Evolutionary conservation across 2,888 invertebrate genomes (phyloP), one percentile per base, ranked within the genome.

Genomic region (Priocnemis perturbator): DNA sequence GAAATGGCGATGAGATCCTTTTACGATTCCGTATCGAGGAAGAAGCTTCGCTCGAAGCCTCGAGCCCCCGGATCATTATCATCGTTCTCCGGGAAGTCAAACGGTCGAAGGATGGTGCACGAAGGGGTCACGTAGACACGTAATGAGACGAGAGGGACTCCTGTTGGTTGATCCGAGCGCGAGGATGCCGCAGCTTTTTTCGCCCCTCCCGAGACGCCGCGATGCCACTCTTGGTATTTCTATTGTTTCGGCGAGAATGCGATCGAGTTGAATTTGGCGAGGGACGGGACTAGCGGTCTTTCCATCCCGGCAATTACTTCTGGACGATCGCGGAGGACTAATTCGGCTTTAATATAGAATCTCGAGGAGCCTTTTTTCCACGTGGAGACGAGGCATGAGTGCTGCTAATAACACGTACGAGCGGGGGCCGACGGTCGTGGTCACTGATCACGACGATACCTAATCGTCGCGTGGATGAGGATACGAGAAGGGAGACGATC

Each of bases 1-100:
- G 67, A 59, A 70, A 55, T 67, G 57, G n/a, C 30, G 67, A 66
- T n/a, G 55, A 71, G 67, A 69, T 68, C 74, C 71, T 53, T 60
- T 66, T 60, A 53, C 64, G 74, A 74, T 74, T 65, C 23, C 26
- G 26, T 63, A 48, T 26, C 53, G 48, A 60, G 63, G 30, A 59
- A 64, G 58, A 50, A 68, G 64, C 68, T 65, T 56, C 61, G 50
- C 62, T 4, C 9, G 55, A 17, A 53, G 21, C 5, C 3, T 55
- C 17, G 50, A 50, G 5, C n/a, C n/a, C 17, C 9, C 17, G 63
- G 66, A 67, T 63, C 64, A 67, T 67, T 67, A 67, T 67, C 66
- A 50, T 67, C 63, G 62, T 63, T 67, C 63, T 37, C 56, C 53
- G 56, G 52, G 63, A 63, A 67, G 63, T 67, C 66, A 57, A 67